Evolutionary conservation across 1,140 invertebrate genomes (phyloP).

Genomic region (Diorhabda elongata): DNA sequence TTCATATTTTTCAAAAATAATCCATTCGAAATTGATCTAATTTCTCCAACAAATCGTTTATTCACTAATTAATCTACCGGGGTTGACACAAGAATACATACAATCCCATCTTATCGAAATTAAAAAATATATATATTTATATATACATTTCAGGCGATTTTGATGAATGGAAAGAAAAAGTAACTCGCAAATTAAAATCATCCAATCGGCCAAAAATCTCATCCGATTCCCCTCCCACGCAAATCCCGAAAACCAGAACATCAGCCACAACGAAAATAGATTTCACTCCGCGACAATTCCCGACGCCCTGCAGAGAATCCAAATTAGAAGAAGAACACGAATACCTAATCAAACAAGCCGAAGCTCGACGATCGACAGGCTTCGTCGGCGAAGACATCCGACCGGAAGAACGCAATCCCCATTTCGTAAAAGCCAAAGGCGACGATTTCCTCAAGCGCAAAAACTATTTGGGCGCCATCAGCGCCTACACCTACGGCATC

Average conservation of each 20-base stretch:
- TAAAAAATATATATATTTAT: background rate
- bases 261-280: conserved; percentile 59
- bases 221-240: conserved; percentile 26
- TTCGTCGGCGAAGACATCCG: conserved; percentile 71
- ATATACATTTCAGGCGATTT: background rate
- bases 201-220: background rate
- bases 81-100: too few relatives aligned
- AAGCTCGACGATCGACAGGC: conserved; percentile 66
- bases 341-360: conserved; percentile 77
- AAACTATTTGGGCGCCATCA: conserved; percentile 76
- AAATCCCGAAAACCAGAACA: conserved; percentile 57
- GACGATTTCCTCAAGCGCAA: conserved; percentile 69
- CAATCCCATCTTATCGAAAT: conserved; percentile 52
- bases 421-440: conserved; percentile 78
- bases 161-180: conserved; percentile 23
- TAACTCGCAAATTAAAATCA: conserved; percentile 11
- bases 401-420: conserved; percentile 77
- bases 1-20: too few relatives aligned
- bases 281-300: conserved; percentile 74
- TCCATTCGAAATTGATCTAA: too few relatives aligned
- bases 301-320: conserved; percentile 79
- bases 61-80: too few relatives aligned
- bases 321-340: conserved; percentile 67
- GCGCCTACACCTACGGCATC: conserved; percentile 75
- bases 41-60: too few relatives aligned